Evolutionary conservation across 1,140 invertebrate genomes (phyloP), one percentile per base, ranked within the genome.

Genomic region (Pissodes strobi): DNA sequence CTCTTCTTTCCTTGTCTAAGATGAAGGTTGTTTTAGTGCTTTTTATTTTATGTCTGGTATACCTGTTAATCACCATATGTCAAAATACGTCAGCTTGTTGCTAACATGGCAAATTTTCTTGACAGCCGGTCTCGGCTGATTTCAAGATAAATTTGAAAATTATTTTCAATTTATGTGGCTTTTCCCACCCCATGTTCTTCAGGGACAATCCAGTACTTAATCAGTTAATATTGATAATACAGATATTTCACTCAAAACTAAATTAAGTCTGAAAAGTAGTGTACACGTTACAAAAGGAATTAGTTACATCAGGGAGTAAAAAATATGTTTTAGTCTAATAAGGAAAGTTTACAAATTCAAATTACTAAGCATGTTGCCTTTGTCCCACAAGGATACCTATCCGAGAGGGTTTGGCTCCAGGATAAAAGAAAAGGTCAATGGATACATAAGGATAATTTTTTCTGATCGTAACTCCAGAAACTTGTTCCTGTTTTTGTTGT

Each of bases 391-490:
- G 76, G 90, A 92, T 76, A 84, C 85, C n/a, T 67, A 76, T 46
- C 68, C 69, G 21, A 79, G 84, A 30, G 85, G 86, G 53, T 76
- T 87, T 34, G 74, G 85, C 13, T 85, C 84, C 59, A 82, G 86
- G 23, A 78, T 90, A 34, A 86, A 85, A 68, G 90, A 92, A 69
- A 91, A 88, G 73, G 69, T 93, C 0, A 79, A 85, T 66, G 87
- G 87, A 66, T 91, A 88, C 87, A 83, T 91, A n/a, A 83, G 95
- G 67, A 80, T 97, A 17, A 94, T 98, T 69, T 92, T 97, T 76
- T 89, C 94, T 1, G 95, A 99, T 78, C 87, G 87, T 74, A 95
- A 92, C 78, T 96, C 94, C 2, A 86, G 94, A 71, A 97, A 98
- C 81, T 82, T 99, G 65, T 96, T 98, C 78, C 81, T 96, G n/a